Conservation (phyloP, 2,888 invertebrate species). For the Folsomia manolachei region DNA sequence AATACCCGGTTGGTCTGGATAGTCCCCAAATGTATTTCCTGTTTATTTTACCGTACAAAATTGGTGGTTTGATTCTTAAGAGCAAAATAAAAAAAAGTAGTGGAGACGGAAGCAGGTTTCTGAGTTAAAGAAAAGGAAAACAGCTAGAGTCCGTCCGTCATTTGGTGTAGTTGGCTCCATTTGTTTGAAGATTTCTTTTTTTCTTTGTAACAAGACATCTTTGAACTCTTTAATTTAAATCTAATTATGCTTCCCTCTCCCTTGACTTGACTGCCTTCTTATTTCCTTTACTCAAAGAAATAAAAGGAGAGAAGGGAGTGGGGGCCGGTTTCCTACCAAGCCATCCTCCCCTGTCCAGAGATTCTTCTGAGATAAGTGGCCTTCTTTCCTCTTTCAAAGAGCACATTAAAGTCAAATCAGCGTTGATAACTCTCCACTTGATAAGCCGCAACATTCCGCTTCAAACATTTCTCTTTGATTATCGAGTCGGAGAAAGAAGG, state of each 20-base stretch:
- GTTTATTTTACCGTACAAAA: neutral
- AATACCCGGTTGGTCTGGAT: no score
- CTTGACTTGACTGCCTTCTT: neutral
- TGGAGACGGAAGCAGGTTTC: no score
- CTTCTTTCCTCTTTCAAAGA: neutral
- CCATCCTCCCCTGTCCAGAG: no score
- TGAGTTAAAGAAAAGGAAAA: no score
- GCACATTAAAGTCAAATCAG: neutral
- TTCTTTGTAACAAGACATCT: neutral
- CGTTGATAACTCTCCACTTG: neutral
- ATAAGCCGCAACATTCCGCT: neutral
- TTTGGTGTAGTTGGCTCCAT: neutral
- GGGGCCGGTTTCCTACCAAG: no score
- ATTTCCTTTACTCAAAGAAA: neutral
- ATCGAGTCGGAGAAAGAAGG: neutral
- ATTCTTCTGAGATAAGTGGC: neutral
- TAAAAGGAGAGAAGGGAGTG: neutral
- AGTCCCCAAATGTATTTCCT: no score
- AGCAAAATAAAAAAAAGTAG: no score
- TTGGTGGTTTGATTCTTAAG: neutral
- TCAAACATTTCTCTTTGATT: neutral
- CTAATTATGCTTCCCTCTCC: constrained; percentile 6
- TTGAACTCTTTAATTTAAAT: constrained; percentile 22
- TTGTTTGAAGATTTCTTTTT: neutral
- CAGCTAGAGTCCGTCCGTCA: no score